These are phyloP conservation scores for Hycleus phaleratus DNA, from an alignment of 1,140 invertebrate genomes.

Conservation along the genomic window DNA sequence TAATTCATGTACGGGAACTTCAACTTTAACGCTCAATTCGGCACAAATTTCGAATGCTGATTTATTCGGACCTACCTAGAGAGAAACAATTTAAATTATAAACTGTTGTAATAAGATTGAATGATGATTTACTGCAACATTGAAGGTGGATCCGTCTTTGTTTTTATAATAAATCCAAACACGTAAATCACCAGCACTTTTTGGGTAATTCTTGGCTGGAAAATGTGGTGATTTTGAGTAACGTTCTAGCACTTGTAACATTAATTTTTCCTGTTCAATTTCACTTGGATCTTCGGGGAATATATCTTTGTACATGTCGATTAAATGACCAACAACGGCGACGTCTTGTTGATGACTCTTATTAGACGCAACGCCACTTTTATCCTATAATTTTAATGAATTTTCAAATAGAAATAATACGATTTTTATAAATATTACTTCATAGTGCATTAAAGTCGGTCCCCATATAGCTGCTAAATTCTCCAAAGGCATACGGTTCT, in stretches of 20 bases:
- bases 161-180: constrained; percentile 66
- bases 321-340: constrained; percentile 30
- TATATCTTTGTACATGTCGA: constrained; percentile 47
- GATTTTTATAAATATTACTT: constrained; percentile 37
- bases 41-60: constrained; percentile 65
- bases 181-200: constrained; percentile 68
- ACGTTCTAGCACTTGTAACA: constrained; percentile 60
- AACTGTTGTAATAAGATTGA: neutral
- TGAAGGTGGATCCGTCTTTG: constrained; percentile 51
- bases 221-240: constrained; percentile 42
- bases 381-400: constrained; percentile 19
- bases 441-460: constrained; percentile 69
- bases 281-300: constrained; percentile 54
- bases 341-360: constrained; percentile 23
- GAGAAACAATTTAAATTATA: constrained; percentile 19
- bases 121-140: constrained; percentile 49
- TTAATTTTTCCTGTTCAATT: constrained; percentile 59
- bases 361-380: constrained; percentile 11
- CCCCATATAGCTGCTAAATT: constrained; percentile 82
- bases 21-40: constrained; percentile 57
- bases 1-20: constrained; percentile 53
- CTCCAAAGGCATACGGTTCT: constrained; percentile 70
- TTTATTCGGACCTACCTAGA: constrained; percentile 66
- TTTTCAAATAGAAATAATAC: neutral
- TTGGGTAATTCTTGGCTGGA: constrained; percentile 46